Evolutionary conservation across 2,113 vertebrate genomes (phyloP), one percentile per base, ranked within the genome.

Genomic region (Camelus bactrianus): DNA sequence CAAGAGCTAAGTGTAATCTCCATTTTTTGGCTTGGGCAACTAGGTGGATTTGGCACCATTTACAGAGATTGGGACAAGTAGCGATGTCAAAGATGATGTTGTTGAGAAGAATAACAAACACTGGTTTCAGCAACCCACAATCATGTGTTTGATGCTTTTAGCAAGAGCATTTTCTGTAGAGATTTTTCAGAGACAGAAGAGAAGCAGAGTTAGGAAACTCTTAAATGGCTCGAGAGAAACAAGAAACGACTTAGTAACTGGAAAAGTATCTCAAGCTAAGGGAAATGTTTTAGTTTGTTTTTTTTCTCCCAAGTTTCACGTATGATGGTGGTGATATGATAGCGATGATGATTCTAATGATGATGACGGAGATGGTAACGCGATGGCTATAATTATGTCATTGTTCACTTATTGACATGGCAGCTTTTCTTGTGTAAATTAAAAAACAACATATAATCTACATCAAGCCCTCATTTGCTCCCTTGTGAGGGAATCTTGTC

Each of bases 381-480:
- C 3, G 5, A 65, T 56, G 16, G 38, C n/a, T 79, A 9, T 67
- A 79, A 82, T 77, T 86, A 64, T 24, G 8, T 42, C 87, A 96
- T 89, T 92, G 28, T 54, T 89, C 58, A 80, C 48, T 87, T 56
- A 81, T 28, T 26, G 50, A 95, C 17, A 86, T 65, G 30, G 60
- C 5, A 48, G 52, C 28, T 84, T 96, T 86, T 52, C 94, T 96
- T 54, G 8, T 87, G 75, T 87, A 90, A 77, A 14, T 3, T 90
- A 8, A 14, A 84, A 93, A 84, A 80, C 13, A 89, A 17, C 14
- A 38, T 89, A 54, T 54, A 90, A 83, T 86, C 30, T 69, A 75
- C 46, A 93, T 60, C 35, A 84, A 72, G 58, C 42, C 80, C n/a
- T 88, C 69, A 85, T 96, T 94, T 84, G 88, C 62, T 86, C 48